Conservation (phyloP, 2,113 vertebrate genomes). For the Monarcha castaneiventris region DNA sequence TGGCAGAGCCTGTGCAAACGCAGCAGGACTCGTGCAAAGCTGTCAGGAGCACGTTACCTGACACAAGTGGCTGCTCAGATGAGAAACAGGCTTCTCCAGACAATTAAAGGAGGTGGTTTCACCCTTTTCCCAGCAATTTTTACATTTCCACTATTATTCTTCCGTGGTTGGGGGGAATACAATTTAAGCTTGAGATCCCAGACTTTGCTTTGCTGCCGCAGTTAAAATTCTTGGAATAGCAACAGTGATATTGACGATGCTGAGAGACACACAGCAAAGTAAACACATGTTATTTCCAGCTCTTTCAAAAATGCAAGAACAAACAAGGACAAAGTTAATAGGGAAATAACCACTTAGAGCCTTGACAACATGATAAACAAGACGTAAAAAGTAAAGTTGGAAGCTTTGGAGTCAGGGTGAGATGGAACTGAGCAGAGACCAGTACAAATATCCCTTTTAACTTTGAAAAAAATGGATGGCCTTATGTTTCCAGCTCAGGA, state of each 20-base stretch:
- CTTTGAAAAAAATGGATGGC: neutral
- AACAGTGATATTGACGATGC: conserved; percentile 55
- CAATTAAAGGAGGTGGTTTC: neutral
- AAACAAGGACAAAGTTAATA: conserved; percentile 67
- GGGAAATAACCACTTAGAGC: conserved; percentile 62
- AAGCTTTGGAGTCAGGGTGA: neutral
- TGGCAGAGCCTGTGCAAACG: neutral
- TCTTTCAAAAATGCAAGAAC: conserved; percentile 64
- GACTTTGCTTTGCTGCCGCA: conserved; percentile 17
- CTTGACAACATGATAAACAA: conserved; percentile 50
- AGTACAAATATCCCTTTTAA: neutral
- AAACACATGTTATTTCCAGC: conserved; percentile 65
- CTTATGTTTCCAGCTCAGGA: neutral
- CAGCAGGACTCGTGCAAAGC: neutral
- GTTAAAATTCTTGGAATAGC: conserved; percentile 65
- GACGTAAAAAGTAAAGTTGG: conserved; percentile 36
- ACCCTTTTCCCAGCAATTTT: neutral
- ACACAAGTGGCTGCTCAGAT: neutral
- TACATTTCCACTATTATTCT: neutral
- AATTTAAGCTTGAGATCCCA: neutral
- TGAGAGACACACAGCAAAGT: conserved; percentile 43
- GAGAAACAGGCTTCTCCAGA: neutral
- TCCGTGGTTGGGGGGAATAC: neutral
- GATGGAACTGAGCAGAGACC: neutral
- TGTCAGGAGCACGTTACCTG: neutral